A percentile compares a stretch with the other conserved stretches of the same genome.
These are phyloP conservation scores for Polymixis flavicincta DNA, from an alignment of 2,888 invertebrate genomes.

Conservation along the genomic window DNA sequence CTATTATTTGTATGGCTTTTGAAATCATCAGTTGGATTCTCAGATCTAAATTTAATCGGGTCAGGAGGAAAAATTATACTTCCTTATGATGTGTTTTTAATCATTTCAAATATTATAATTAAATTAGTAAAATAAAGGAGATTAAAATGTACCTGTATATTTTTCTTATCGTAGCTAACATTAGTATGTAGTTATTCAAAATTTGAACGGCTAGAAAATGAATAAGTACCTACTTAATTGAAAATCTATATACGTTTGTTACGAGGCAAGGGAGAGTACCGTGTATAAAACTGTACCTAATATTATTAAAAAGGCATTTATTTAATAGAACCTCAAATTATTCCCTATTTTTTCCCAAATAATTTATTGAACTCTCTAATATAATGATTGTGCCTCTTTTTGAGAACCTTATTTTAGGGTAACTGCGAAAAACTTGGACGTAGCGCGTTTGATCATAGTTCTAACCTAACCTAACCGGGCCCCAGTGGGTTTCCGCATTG, in stretches of 20 bases:
- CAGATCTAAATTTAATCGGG: neutral
- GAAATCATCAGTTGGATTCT: neutral
- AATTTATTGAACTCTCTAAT: neutral
- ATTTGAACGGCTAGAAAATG: neutral
- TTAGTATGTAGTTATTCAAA: neutral
- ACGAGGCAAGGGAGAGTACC: no score
- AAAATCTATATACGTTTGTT: neutral
- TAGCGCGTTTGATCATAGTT: neutral
- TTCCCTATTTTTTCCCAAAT: neutral
- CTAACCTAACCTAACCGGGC: no score
- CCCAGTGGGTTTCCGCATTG: no score
- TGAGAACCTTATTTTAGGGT: neutral
- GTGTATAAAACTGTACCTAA: no score
- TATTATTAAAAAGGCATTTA: neutral
- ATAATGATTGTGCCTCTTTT: neutral
- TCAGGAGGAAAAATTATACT: no score
- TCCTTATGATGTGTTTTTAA: no score
- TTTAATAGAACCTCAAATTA: neutral
- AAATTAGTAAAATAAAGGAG: no score
- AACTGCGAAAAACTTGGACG: neutral
- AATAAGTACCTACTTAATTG: neutral
- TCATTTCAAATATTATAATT: no score
- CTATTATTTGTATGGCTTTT: neutral
- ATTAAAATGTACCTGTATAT: neutral
- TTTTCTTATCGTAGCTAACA: neutral